Evolutionary conservation across 2,113 vertebrate genomes (phyloP).

Genomic region (Tenrec ecaudatus): DNA sequence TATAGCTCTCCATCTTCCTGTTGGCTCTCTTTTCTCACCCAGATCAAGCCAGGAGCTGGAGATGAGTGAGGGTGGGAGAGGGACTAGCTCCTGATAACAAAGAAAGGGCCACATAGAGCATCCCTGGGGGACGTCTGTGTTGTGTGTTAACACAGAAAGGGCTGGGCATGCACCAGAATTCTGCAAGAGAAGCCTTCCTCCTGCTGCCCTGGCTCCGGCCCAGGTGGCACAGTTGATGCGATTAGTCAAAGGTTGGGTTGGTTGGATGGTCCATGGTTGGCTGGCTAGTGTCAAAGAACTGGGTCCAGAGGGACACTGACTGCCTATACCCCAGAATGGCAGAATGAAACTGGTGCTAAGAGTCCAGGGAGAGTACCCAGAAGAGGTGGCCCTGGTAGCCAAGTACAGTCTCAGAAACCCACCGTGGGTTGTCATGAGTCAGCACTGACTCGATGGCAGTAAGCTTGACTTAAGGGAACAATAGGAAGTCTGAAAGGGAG

Average conservation of each 20-base stretch:
- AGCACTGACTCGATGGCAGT: too few species aligned
- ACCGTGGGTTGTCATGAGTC: too few species aligned
- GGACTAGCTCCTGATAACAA: constrained; percentile 55
- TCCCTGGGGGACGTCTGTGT: background rate
- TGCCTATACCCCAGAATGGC: background rate
- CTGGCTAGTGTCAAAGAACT: too few species aligned
- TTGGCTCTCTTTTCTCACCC: background rate
- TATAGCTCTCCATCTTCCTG: constrained; percentile 70
- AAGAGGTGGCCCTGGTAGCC: background rate
- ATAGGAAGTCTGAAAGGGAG: too few species aligned
- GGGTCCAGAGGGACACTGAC: background rate
- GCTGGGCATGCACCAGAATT: constrained; percentile 32
- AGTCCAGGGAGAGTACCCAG: background rate
- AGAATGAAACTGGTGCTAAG: background rate
- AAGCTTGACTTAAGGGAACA: too few species aligned
- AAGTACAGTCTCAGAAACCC: too few species aligned
- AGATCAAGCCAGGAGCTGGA: constrained; percentile 59
- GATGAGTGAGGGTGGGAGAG: background rate
- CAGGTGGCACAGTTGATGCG: background rate
- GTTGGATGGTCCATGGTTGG: too few species aligned
- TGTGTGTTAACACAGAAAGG: constrained; percentile 48
- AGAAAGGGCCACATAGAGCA: background rate
- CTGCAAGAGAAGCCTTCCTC: constrained; percentile 66
- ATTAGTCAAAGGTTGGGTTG: too few species aligned
- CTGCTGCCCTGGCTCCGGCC: background rate